A percentile compares a stretch with the other conserved stretches of the same genome.
These are phyloP conservation scores for Halesus radiatus DNA, from an alignment of 1,140 invertebrate genomes.

Conservation along the genomic window DNA sequence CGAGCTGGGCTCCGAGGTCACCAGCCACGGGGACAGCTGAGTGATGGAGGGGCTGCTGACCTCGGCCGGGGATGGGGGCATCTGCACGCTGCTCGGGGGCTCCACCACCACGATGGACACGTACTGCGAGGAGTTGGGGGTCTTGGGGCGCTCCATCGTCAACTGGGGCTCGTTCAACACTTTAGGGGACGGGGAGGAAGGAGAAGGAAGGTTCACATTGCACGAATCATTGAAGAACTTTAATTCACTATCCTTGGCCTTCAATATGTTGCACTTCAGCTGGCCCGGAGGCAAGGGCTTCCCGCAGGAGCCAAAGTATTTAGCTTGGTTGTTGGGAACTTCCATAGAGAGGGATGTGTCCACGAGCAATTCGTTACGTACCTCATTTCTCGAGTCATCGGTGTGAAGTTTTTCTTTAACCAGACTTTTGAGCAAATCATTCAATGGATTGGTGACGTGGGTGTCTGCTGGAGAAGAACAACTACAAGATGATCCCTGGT, in stretches of 20 bases:
- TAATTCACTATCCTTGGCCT: constrained; percentile 76
- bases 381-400: constrained; percentile 73
- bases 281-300: constrained; percentile 87
- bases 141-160: constrained; percentile 57
- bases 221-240: constrained; percentile 67
- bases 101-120: constrained; percentile 73
- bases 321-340: constrained; percentile 78
- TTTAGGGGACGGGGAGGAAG: constrained; percentile 66
- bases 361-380: constrained; percentile 71
- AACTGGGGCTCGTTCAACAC: constrained; percentile 63
- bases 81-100: constrained; percentile 62
- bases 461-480: constrained; percentile 67
- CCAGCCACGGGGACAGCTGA: constrained; percentile 82
- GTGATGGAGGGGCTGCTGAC: constrained; percentile 65
- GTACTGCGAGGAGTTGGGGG: constrained; percentile 69
- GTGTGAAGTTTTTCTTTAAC: constrained; percentile 72
- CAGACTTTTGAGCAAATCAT: constrained; percentile 67
- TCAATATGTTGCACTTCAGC: constrained; percentile 95
- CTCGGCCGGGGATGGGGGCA: constrained; percentile 61
- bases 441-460: constrained; percentile 67
- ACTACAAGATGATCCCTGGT: constrained; percentile 61
- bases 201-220: constrained; percentile 64
- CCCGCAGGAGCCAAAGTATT: constrained; percentile 71
- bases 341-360: constrained; percentile 71
- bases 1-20: constrained; percentile 79